Evolutionary conservation across 2,797 vertebrate genomes (phyloP), one percentile per base, ranked within the genome.

Genomic region (Phalanger gymnotis): DNA sequence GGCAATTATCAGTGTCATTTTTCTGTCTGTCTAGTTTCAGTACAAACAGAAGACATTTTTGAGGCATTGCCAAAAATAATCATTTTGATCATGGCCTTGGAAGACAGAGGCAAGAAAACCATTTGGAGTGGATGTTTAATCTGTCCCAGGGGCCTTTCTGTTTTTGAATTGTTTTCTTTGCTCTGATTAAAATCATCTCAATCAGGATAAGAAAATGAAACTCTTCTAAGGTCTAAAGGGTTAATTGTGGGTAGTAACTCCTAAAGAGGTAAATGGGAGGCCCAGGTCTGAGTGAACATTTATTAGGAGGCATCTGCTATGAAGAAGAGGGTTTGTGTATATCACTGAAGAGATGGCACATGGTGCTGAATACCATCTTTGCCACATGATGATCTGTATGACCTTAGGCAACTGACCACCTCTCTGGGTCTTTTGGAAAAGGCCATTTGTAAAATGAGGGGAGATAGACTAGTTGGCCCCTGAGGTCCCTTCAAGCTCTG

Each of bases 31-130:
- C 73, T 52, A 40, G 56, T 61, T 66, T 90, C 93, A 96, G 54
- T 52, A 47, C 34, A 58, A 93, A 95, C 16, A 57, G 53, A 73
- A 56, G 66, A n/a, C 14, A n/a, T 93, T 92, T 90, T 92, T 96
- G n/a, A 96, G 40, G 57, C 92, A 53, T 54, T 92, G 51, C 47
- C 58, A 94, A 53, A 81, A 28, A 95, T 54, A 90, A 52, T 89
- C 40, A 53, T 53, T 87, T 4, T 30, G 52, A 51, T 66, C 28
- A 34, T 90, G 55, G 52, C 31, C 51, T 95, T 96, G 54, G 56
- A 52, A 90, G 34, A 53, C 34, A 90, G 58, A 90, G 92, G 54
- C 91, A 66, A 92, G 91, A 56, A 81, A 87, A 87, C 22, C 47
- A 90, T 34, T 52, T 93, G 61, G 52, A n/a, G 54, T 30, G 25